Base-by-base conservation (phyloP, 2,888 invertebrate species). In the Caradrina clavipalpis region DNA sequence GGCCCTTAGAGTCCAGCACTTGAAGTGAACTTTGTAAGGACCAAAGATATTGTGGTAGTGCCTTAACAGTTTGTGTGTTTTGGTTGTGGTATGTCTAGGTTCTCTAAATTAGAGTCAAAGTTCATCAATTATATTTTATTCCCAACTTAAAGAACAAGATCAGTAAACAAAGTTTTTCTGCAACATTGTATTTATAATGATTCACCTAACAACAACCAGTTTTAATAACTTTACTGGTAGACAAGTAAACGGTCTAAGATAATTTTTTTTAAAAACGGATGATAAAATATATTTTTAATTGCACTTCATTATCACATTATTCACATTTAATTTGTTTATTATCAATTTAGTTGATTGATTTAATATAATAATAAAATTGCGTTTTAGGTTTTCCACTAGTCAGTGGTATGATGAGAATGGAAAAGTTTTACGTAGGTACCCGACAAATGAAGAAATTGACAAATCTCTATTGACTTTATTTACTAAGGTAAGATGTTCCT, bases 331-430 rank as follows among this genome's bases (percentile, higher is more conserved):
- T 64, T 4, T 57, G 15, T 15, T 49, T 42, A 15, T 15, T 42
- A 42, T 15, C 35, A 53, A 53, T 63, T 8, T 21, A 42, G 53
- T 55, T 54, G 6, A 49, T 64, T 45, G 10, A 15, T 51, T 53
- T 5, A 51, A 11, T 22, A 49, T 49, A 35, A 53, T 53, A 35
- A 39, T 26, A n/a, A 67, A 63, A 69, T 69, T 79, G 21, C 73
- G 78, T 80, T 86, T 74, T 93, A 98, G 98, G 89, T 98, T 99
- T 93, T 96, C 96, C 86, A 97, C 97, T 89, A 98, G 98, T 93
- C 97, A 97, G 83, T 98, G 98, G 98, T 97, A 97, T 92, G 98
- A 98, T 93, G 98, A 98, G 90, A 96, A 97, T 95, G 98, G 98
- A 74, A 97, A 97, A 87, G 93, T 97, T 76, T 92, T 97, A 88